Conservation (phyloP, 1,140 invertebrate genomes). For the Oreohelix idahoensis region DNA sequence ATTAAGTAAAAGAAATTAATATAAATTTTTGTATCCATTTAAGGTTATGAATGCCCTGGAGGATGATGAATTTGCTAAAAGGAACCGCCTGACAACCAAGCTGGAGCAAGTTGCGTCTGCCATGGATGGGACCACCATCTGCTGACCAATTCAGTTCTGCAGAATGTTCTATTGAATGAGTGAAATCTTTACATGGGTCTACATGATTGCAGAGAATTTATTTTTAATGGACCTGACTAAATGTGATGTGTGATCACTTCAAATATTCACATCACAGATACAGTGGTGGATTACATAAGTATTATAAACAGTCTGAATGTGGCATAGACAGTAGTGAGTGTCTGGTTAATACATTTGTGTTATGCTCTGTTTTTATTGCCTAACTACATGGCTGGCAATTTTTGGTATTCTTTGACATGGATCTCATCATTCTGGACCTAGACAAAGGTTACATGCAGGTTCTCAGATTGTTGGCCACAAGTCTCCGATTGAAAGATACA, state of each 20-base stretch:
- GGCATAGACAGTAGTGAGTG: background rate
- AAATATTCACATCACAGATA: background rate
- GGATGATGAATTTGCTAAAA: constrained; percentile 97
- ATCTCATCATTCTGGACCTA: too few species aligned
- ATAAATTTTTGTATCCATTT: background rate
- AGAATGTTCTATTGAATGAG: background rate
- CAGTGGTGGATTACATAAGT: background rate
- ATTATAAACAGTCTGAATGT: background rate
- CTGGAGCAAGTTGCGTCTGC: constrained; percentile 95
- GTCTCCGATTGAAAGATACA: background rate
- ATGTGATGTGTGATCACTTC: background rate
- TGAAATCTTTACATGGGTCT: background rate
- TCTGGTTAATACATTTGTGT: background rate
- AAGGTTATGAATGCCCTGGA: constrained; percentile 95
- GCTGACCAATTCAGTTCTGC: constrained; percentile 40
- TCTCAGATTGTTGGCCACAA: too few species aligned
- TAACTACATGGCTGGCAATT: too few species aligned
- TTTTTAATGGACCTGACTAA: background rate
- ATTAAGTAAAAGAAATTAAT: background rate
- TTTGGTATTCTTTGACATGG: too few species aligned
- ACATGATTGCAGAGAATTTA: background rate
- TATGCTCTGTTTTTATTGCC: too few species aligned
- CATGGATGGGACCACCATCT: constrained; percentile 84
- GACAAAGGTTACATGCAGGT: too few species aligned
- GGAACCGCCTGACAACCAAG: constrained; percentile 93